Percentiles rank a stretch among this genome's conserved stretches.
Evolutionary conservation across 2,888 invertebrate genomes (phyloP).

Genomic region (Nycteola revayana): DNA sequence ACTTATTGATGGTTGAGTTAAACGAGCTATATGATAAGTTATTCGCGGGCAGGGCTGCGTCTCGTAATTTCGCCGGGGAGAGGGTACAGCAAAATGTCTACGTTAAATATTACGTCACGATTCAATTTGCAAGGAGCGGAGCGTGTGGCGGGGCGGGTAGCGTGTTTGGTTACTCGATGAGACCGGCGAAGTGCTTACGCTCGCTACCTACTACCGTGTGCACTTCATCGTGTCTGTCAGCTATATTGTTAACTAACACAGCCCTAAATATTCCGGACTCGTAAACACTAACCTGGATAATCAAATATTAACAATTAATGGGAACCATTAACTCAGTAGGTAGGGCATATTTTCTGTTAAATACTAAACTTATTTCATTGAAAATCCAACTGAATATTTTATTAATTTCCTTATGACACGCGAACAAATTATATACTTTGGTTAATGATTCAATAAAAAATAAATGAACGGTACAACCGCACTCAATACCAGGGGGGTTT

Average conservation of each 20-base stretch:
- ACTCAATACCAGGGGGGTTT: conserved; percentile 5
- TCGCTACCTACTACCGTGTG: too few relatives aligned
- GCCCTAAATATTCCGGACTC: neutral
- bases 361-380: conserved; percentile 27
- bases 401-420: conserved; percentile 27
- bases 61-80: conserved; percentile 42
- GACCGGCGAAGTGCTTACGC: too few relatives aligned
- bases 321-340: conserved; percentile 11
- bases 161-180: too few relatives aligned
- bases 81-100: conserved; percentile 46
- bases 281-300: conserved; percentile 15
- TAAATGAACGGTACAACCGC: conserved; percentile 20
- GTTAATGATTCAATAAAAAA: conserved; percentile 18
- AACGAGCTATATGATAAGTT: conserved; percentile 56
- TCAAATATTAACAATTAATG: conserved; percentile 17
- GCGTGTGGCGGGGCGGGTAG: conserved; percentile 28
- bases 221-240: too few relatives aligned
- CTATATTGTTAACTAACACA: too few relatives aligned
- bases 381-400: conserved; percentile 26
- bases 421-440: conserved; percentile 22
- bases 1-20: conserved; percentile 52
- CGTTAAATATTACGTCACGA: conserved; percentile 52
- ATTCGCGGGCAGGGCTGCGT: conserved; percentile 45
- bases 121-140: conserved; percentile 47
- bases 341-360: conserved; percentile 24